Conservation (phyloP, 2,113 vertebrate species). For the Campylomormyrus numenius region DNA sequence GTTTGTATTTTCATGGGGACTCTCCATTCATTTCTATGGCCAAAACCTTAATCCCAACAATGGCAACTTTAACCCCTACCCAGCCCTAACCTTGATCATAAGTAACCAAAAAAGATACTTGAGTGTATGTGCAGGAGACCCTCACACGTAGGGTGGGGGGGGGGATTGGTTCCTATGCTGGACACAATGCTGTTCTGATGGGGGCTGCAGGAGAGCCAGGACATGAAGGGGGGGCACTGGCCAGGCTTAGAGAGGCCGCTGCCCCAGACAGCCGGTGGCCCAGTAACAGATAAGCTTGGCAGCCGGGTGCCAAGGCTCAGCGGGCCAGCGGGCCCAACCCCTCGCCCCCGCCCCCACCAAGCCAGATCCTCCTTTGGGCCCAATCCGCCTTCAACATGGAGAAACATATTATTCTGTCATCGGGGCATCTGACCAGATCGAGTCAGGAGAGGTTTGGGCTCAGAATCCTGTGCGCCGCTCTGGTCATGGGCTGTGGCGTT, state of each 20-base stretch:
- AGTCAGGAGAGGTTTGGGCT: not conserved
- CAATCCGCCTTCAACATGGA: not conserved
- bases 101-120: not conserved
- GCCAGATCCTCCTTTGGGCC: not conserved
- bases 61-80: not conserved
- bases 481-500: not conserved
- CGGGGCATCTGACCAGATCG: not conserved
- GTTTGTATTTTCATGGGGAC: not conserved
- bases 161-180: not conserved
- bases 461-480: not conserved
- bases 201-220: not conserved
- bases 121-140: not conserved
- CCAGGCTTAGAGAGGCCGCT: not conserved
- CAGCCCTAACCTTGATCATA: not conserved
- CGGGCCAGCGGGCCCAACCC: not conserved
- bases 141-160: not conserved
- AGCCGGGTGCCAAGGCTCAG: not conserved
- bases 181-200: not conserved
- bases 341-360: not conserved
- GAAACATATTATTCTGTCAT: not conserved
- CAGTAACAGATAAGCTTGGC: not conserved
- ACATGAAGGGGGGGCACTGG: not conserved
- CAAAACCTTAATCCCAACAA: not conserved
- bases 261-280: not conserved
- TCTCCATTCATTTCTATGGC: not conserved